Base-by-base conservation (phyloP, 2,888 invertebrate species). In the Sceliomorpha sp. region DNA sequence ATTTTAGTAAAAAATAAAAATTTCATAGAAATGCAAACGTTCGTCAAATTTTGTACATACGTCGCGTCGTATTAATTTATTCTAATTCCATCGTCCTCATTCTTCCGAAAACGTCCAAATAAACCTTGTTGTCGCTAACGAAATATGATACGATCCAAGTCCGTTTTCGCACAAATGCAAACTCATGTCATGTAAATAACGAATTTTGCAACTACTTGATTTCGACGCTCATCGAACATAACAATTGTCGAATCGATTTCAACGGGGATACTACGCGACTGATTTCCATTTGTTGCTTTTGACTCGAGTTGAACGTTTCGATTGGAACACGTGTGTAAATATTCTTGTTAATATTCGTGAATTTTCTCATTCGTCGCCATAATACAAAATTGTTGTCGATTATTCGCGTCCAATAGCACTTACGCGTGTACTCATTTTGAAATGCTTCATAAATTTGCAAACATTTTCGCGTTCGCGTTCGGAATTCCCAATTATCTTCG, bases 401-500 rank as follows among this genome's bases (percentile, higher is more conserved):
- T 58, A 66, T 66, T 66, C 51, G 44, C 45, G 51, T 58, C 40
- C 58, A 45, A 37, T 27, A 44, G 45, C 48, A 58, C 66, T 66
- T 66, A 58, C 58, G 55, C 63, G 42, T 15, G 51, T 36, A 51
- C 36, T 63, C 63, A 45, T 51, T 58, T 58, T 29, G 40, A 14
- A 45, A 51, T 45, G 51, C 27, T 36, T 7, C 45, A 51, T 56
- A 50, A 64, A 64, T 64, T 56, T 39, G 50, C 51, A 58, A 20
- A 66, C 47, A 66, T 66, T 66, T 58, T 51, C 58, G 51, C 58
- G 47, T 66, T n/a, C n/a, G n/a, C n/a, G n/a, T n/a, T n/a, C n/a
- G n/a, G n/a, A n/a, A n/a, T n/a, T n/a, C n/a, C n/a, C n/a, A n/a
- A n/a, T n/a, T n/a, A n/a, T n/a, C n/a, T n/a, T n/a, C n/a, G n/a